These are phyloP conservation scores for Coregonus ussuriensis DNA, from an alignment of 2,797 vertebrate species.

Conservation along the genomic window DNA sequence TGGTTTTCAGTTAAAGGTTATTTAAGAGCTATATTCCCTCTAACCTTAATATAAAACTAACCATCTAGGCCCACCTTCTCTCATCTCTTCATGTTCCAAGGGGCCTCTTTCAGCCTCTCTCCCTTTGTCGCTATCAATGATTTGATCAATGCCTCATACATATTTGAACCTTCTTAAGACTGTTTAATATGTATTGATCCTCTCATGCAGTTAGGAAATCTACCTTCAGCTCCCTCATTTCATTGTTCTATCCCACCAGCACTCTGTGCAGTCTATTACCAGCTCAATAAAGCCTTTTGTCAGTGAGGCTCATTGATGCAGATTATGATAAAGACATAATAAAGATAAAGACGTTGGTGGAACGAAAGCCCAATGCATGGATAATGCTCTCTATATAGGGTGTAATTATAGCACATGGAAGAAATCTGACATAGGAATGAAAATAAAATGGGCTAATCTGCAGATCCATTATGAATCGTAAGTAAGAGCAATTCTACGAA, in stretches of 20 bases:
- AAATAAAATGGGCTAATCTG: slow-evolving; percentile 23
- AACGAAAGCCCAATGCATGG: slow-evolving; percentile 9
- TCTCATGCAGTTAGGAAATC: slow-evolving; percentile 12
- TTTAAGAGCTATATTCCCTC: too few relatives aligned
- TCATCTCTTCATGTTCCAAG: not conserved
- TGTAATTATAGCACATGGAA: slow-evolving; percentile 10
- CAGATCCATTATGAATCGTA: slow-evolving; percentile 2
- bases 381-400: not conserved
- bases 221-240: slow-evolving; percentile 1
- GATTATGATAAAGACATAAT: slow-evolving; percentile 25
- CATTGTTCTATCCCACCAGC: slow-evolving; percentile 8
- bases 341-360: slow-evolving; percentile 19
- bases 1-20: not conserved
- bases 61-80: not conserved
- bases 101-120: slow-evolving; percentile 1
- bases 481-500: slow-evolving; percentile 10
- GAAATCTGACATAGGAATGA: slow-evolving; percentile 6
- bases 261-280: slow-evolving; percentile 13
- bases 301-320: slow-evolving; percentile 4
- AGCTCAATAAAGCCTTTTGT: not conserved
- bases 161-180: slow-evolving; percentile 19
- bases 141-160: slow-evolving; percentile 24
- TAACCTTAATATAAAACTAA: too few relatives aligned
- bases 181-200: slow-evolving; percentile 26
- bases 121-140: slow-evolving; percentile 4